Evolutionary conservation across 2,797 vertebrate species (phyloP), one percentile per base, ranked within the genome.

Genomic region (Pipistrellus nathusii): DNA sequence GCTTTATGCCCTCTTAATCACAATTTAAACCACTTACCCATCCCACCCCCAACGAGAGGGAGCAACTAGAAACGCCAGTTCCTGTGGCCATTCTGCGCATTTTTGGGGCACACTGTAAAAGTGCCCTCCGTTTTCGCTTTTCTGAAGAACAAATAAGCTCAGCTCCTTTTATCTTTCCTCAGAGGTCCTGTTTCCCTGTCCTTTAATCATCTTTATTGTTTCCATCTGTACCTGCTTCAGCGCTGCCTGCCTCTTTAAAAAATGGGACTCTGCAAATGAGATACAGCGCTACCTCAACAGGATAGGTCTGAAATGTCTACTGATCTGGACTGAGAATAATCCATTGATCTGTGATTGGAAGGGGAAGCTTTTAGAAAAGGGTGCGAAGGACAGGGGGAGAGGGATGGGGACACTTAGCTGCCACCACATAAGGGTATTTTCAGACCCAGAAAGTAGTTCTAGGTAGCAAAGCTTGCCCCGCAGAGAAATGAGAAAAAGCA

Each of bases 181-280:
- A 83, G 78, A 84, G 85, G 55, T 89, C 72, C 41, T 41, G 81
- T 94, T 96, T 92, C 89, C 51, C 87, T 53, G 78, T 73, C 77
- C 95, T 97, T 97, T 95, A 95, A 97, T 97, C 95, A 97, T 93
- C 96, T 96, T 95, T 94, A 96, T 97, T 89, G 72, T 85, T 96
- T 94, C 95, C 96, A 97, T 95, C 86, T 95, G 95, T 82, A 90
- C 86, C 21, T 71, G 72, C 68, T 90, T 93, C 55, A 51, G 32
- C 85, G 89, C 85, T 92, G 68, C 83, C 72, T 89, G 32, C 64
- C 44, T 53, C 48, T 73, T 95, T 85, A 6, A 87, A 94, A 95
- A 87, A 83, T 68, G 48, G 57, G 44, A 87, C 51, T 82, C 83
- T 85, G 30, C 78, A 91, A 93, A 94, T 91, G 78, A 82, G 72